Conservation (phyloP, 2,888 invertebrate species). For the Lasioglossum villosulum region DNA sequence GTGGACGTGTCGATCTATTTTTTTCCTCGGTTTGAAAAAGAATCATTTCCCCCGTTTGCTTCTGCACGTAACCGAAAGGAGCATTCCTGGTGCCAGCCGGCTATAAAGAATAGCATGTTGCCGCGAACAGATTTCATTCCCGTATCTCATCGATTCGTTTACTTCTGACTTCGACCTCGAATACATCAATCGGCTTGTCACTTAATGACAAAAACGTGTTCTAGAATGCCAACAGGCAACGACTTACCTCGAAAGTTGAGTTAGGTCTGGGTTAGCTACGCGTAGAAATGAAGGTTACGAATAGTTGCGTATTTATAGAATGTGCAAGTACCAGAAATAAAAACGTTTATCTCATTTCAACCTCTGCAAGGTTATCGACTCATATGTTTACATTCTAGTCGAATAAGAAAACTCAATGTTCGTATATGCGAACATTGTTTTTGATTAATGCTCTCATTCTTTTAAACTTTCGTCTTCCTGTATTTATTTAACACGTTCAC, state of each 20-base stretch:
- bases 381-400: background rate
- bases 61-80: conserved; percentile 14
- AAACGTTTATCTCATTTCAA: background rate
- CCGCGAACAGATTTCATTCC: background rate
- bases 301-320: background rate
- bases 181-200: background rate
- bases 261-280: background rate
- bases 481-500: no score
- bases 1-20: conserved; percentile 15
- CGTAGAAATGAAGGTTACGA: background rate
- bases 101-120: conserved; percentile 21
- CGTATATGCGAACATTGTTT: background rate
- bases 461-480: no score
- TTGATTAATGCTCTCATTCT: no score
- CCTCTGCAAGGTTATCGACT: background rate
- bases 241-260: background rate
- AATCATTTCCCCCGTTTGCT: conserved; percentile 34
- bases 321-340: background rate
- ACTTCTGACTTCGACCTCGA: background rate
- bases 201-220: conserved; percentile 15
- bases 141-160: background rate
- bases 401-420: background rate
- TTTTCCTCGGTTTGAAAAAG: conserved; percentile 18
- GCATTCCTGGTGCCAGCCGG: background rate
- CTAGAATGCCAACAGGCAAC: background rate